Base-by-base conservation (phyloP, 2,888 invertebrate genomes). In the Rugalucina vietnamica region DNA sequence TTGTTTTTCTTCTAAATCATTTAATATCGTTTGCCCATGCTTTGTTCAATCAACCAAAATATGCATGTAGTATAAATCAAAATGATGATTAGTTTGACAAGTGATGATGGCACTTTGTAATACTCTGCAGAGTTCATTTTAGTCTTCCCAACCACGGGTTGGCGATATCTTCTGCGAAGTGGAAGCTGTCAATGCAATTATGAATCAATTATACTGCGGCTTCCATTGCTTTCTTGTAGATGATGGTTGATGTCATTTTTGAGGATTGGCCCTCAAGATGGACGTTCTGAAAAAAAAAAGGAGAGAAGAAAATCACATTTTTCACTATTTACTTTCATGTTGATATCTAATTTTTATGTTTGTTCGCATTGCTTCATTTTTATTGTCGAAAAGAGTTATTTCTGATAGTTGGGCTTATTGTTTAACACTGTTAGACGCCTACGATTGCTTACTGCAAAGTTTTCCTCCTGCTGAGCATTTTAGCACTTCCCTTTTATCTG, bases 11-110 rank as follows among this genome's bases (percentile, higher is more conserved):
- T 29, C 79, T 97, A 91, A 97, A 96, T 91, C 98, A 97, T 69
- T 98, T 97, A 12, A 97, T 97, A 93, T 98, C 86, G 97, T 97
- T 85, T 97, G 96, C 93, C 98, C 98, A 91, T 97, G 97, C 97
- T 96, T 3, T 98, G 98, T 94, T 98, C 98, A 32, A 98, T 95
- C 76, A 97, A 96, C 91, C 96, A 96, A 94, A 98, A 98, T 43
- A 98, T 95, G 71, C 96, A 95, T 0, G 98, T 98, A 36, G 98
- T 98, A 77, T 97, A 94, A 78, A 97, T 95, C 84, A 98, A 96
- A 90, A 98, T 96, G 90, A 97, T 94, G 91, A 97, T 96, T 92
- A 98, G 96, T 94, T 98, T 98, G 85, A 98, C 81, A 0, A 91
- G 76, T 1, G 91, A 91, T 60, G 84, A 77, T 14, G 84, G 71